phyloP scores from a whole-genome alignment of 2,797 vertebrate species.

The Tarsius wallacei region DNA sequence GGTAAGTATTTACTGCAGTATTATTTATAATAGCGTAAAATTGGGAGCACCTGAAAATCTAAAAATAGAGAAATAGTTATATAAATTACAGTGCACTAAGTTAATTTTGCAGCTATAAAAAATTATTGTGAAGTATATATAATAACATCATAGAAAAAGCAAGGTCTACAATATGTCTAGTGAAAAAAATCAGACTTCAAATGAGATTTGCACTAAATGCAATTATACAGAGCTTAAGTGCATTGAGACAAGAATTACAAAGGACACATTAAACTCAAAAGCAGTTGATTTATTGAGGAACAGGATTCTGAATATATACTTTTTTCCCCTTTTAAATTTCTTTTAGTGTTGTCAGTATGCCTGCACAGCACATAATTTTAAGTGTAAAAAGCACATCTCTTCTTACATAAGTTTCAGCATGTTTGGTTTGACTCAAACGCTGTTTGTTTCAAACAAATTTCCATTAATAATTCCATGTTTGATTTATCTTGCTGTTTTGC shows the following conservation, averaged over 20 bases:
- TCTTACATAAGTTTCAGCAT: not conserved
- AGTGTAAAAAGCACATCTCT: not conserved
- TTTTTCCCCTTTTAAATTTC: not conserved
- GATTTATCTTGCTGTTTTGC: not conserved
- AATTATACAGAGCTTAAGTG: not conserved
- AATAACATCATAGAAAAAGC: not conserved
- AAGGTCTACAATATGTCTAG: not conserved
- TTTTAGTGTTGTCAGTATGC: not conserved
- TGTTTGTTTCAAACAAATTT: not conserved
- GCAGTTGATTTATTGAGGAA: not conserved
- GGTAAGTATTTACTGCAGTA: not conserved
- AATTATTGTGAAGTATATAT: not conserved
- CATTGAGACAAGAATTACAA: not conserved
- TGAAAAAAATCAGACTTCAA: not conserved
- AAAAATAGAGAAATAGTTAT: not conserved
- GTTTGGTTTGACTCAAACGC: not conserved
- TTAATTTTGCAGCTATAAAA: not conserved
- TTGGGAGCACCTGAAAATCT: not conserved
- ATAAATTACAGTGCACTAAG: not conserved
- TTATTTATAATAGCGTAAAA: slow-evolving; percentile 16
- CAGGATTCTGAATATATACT: not conserved
- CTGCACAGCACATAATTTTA: not conserved
- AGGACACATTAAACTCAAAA: not conserved
- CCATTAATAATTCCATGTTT: not conserved
- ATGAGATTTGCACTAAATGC: not conserved